A percentile compares a stretch with the other conserved stretches of the same genome.
These are phyloP conservation scores for Pangasius djambal DNA, from an alignment of 2,797 vertebrate genomes.

Conservation along the genomic window DNA sequence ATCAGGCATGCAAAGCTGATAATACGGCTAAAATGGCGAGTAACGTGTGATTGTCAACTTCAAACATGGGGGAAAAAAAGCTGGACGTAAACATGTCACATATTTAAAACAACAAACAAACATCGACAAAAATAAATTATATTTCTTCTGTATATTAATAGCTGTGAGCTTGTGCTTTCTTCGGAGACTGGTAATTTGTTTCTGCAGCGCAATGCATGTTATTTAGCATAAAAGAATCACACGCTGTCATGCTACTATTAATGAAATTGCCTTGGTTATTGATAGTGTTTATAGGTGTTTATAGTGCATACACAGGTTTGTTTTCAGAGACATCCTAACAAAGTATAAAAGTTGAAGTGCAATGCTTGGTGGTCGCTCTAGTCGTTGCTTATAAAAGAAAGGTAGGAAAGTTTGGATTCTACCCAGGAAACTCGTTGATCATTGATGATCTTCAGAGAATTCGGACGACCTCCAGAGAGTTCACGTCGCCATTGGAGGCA, in stretches of 20 bases:
- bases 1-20: conserved; percentile 29
- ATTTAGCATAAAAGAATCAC: conserved; percentile 41
- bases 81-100: conserved; percentile 59
- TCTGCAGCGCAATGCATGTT: conserved; percentile 49
- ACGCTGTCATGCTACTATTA: conserved; percentile 48
- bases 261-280: conserved; percentile 42
- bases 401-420: conserved; percentile 42
- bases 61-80: conserved; percentile 40
- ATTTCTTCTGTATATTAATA: conserved; percentile 60
- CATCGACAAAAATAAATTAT: conserved; percentile 67
- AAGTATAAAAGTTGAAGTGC: conserved; percentile 51
- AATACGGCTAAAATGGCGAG: conserved; percentile 27
- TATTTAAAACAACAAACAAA: conserved; percentile 59
- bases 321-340: conserved; percentile 35
- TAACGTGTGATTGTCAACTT: conserved; percentile 51
- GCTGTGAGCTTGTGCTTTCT: conserved; percentile 56
- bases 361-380: conserved; percentile 49
- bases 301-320: conserved; percentile 47
- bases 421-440: conserved; percentile 47
- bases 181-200: conserved; percentile 59
- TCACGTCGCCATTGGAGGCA: conserved; percentile 23
- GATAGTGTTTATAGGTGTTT: conserved; percentile 30
- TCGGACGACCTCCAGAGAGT: conserved; percentile 38
- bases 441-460: conserved; percentile 43
- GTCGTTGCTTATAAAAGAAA: conserved; percentile 29